A percentile compares a stretch with the other conserved stretches of the same genome.
phyloP scores from a whole-genome alignment of 1,140 invertebrate genomes.

The Hyphantria cunea region DNA sequence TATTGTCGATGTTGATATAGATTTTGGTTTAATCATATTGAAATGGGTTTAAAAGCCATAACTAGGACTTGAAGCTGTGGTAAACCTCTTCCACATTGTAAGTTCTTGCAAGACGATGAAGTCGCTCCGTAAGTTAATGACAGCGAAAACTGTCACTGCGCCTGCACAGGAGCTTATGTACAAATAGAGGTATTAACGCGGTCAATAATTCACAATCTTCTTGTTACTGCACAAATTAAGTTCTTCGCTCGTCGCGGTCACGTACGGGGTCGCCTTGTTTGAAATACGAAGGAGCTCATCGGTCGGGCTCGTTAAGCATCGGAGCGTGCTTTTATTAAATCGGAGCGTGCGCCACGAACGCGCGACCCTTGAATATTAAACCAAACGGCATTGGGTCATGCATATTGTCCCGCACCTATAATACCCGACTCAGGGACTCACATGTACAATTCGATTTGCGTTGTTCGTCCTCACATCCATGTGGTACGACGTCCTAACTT shows the following conservation, averaged over 20 bases:
- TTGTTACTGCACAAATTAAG: slow-evolving; percentile 73
- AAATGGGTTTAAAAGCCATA: too few relatives aligned
- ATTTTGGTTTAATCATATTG: too few relatives aligned
- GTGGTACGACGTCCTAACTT: too few relatives aligned
- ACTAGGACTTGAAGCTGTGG: too few relatives aligned
- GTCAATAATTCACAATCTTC: slow-evolving; percentile 45
- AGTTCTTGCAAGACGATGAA: neutral
- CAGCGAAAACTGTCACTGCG: neutral
- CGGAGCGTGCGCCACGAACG: slow-evolving; percentile 61
- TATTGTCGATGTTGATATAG: too few relatives aligned
- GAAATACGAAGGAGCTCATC: slow-evolving; percentile 78
- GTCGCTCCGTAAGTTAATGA: neutral
- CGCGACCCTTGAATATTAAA: slow-evolving; percentile 77
- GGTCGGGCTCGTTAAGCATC: slow-evolving; percentile 75
- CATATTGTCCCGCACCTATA: slow-evolving; percentile 57
- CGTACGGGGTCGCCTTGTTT: slow-evolving; percentile 74
- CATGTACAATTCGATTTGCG: slow-evolving; percentile 50
- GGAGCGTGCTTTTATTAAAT: slow-evolving; percentile 78
- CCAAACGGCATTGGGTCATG: slow-evolving; percentile 63
- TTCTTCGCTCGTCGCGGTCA: slow-evolving; percentile 67
- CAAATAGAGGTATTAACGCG: slow-evolving; percentile 15
- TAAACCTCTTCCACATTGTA: too few relatives aligned
- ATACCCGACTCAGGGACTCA: slow-evolving; percentile 41
- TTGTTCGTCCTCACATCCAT: neutral
- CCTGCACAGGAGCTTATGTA: slow-evolving; percentile 4